These are phyloP conservation scores for Actinemys pallida DNA, from an alignment of 2,113 vertebrate species.

Conservation along the genomic window DNA sequence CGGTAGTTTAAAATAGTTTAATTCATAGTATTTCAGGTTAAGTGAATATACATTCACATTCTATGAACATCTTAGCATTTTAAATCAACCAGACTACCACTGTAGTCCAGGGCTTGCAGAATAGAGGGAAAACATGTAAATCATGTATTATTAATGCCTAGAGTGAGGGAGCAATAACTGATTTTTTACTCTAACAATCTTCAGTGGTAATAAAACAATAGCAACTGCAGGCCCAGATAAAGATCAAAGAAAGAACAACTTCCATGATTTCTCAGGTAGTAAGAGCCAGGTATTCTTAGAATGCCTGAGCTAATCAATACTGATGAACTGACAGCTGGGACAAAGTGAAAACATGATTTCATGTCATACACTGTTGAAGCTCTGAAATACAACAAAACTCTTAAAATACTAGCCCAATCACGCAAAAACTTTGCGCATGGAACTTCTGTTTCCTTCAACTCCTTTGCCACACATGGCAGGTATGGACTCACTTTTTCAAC, in stretches of 20 bases:
- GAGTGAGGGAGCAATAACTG: constrained; percentile 42
- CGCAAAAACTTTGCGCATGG: constrained; percentile 8
- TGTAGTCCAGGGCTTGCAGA: constrained; percentile 4
- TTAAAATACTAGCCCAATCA: background rate
- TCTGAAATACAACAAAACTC: background rate
- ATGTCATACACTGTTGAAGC: background rate
- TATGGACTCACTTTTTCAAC: background rate
- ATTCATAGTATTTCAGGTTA: constrained; percentile 11
- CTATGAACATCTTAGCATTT: background rate
- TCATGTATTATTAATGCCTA: constrained; percentile 45
- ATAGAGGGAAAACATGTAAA: constrained; percentile 5
- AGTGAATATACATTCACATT: background rate
- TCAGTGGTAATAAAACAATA: constrained; percentile 34
- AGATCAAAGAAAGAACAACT: constrained; percentile 6
- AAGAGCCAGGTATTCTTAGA: background rate
- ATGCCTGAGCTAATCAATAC: constrained; percentile 20
- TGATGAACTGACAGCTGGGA: background rate
- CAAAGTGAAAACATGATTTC: background rate
- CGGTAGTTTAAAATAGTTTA: background rate
- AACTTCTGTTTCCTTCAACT: background rate
- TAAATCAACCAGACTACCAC: constrained; percentile 44
- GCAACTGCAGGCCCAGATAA: constrained; percentile 38
- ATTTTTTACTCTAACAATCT: constrained; percentile 35
- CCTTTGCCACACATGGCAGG: background rate
- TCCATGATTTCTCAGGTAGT: constrained; percentile 28